Evolutionary conservation across 2,113 vertebrate genomes (phyloP).

Genomic region (Equus quagga): DNA sequence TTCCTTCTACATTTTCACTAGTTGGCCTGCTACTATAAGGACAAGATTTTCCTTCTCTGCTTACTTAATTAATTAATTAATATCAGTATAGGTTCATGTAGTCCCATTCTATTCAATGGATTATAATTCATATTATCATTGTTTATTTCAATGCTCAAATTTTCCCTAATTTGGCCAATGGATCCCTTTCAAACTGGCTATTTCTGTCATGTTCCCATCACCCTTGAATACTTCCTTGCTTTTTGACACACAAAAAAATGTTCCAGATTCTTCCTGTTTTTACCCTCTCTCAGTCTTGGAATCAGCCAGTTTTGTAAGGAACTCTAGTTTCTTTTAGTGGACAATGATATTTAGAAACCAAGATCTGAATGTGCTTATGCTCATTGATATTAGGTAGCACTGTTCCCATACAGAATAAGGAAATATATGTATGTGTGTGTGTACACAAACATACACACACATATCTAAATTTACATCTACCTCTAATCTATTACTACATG

Average conservation of each 20-base stretch:
- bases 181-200: background rate
- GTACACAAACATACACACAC: background rate
- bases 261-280: background rate
- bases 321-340: background rate
- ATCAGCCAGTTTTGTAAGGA: background rate
- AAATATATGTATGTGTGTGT: too few species aligned
- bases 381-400: background rate
- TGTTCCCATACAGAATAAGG: background rate
- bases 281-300: background rate
- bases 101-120: background rate
- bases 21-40: background rate
- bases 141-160: background rate
- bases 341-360: background rate
- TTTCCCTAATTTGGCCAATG: background rate
- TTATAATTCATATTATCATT: background rate
- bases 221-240: background rate
- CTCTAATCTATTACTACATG: background rate
- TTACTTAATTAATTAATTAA: background rate
- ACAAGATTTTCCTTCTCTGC: background rate
- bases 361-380: background rate
- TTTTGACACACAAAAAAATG: background rate
- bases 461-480: background rate
- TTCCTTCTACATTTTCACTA: background rate
- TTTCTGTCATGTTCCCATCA: background rate
- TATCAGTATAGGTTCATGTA: background rate